Base-by-base conservation (phyloP, 2,797 vertebrate species). In the Vespertilio murinus region DNA sequence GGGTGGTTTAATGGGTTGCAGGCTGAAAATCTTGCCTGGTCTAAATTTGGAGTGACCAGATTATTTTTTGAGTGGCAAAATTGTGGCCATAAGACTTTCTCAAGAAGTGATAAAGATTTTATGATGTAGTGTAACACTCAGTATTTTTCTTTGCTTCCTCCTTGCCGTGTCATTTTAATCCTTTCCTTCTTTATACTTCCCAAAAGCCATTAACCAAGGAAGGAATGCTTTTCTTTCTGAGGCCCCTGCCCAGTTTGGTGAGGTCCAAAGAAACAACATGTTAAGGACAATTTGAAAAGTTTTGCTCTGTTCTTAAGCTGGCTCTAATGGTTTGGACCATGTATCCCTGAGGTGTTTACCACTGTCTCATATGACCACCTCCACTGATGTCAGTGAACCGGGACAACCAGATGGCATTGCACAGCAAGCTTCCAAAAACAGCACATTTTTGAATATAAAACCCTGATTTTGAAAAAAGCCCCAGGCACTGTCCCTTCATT, bases 61-160 rank as follows among this genome's bases (percentile, higher is more conserved):
- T 92, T 95, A 67, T 65, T 94, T 89, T 89, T 52, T 82, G 84
- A 94, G 73, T 95, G 77, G 69, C 18, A 90, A 96, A 96, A 88
- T 22, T 71, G 78, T 3, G 40, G 94, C 87, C n/a, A 90, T 92
- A 92, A 94, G 33, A 59, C 56, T 96, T 93, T 95, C 96, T 96
- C 94, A 97, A 94, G 28, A 93, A 88, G 77, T 49, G 82, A 52
- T 97, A 94, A 95, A 93, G 90, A 8, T 93, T 90, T 96, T 92
- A 93, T 94, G 28, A 56, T 38, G 35, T 16, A 17, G 92, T 80
- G 6, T 88, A 93, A 86, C 49, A 90, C 81, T 85, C 81, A 64
- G 28, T 94, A 71, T 71, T 95, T 96, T 79, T 69, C 18, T 88
- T 73, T 93, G n/a, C 64, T 61, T 86, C 56, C 30, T 54, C 95